phyloP scores from a whole-genome alignment of 2,113 vertebrate genomes.

The Chloebia gouldiae region DNA sequence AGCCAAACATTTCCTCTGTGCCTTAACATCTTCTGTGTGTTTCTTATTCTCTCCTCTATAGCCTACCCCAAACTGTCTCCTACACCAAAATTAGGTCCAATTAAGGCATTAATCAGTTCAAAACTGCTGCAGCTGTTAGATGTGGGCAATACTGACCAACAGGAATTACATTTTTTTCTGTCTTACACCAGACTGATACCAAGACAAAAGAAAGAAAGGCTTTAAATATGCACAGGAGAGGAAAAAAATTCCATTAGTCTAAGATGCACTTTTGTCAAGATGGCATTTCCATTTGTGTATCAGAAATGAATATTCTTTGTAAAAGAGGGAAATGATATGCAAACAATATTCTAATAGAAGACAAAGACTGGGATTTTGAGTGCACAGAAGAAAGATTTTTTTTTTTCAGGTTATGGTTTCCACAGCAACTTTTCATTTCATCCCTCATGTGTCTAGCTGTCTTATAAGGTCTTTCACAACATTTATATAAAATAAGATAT shows the following conservation, averaged over 20 bases:
- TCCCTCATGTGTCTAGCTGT: neutral
- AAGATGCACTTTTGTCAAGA: neutral
- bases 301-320: slow-evolving; percentile 18
- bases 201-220: neutral
- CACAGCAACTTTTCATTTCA: slow-evolving; percentile 47
- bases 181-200: neutral
- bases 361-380: slow-evolving; percentile 5
- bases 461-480: slow-evolving; percentile 42
- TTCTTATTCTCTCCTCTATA: neutral
- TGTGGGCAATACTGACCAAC: neutral
- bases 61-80: neutral
- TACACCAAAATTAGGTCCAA: neutral
- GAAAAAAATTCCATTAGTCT: neutral
- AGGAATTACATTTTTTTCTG: neutral
- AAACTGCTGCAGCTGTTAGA: neutral
- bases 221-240: neutral
- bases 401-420: slow-evolving; percentile 38
- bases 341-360: slow-evolving; percentile 16
- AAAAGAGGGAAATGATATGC: neutral
- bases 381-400: neutral
- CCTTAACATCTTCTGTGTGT: neutral
- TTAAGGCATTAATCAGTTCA: neutral
- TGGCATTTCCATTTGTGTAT: slow-evolving; percentile 21
- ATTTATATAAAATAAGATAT: neutral
- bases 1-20: neutral